These are phyloP conservation scores for Geophilus truncorum DNA, from an alignment of 2,888 invertebrate species.

Conservation along the genomic window DNA sequence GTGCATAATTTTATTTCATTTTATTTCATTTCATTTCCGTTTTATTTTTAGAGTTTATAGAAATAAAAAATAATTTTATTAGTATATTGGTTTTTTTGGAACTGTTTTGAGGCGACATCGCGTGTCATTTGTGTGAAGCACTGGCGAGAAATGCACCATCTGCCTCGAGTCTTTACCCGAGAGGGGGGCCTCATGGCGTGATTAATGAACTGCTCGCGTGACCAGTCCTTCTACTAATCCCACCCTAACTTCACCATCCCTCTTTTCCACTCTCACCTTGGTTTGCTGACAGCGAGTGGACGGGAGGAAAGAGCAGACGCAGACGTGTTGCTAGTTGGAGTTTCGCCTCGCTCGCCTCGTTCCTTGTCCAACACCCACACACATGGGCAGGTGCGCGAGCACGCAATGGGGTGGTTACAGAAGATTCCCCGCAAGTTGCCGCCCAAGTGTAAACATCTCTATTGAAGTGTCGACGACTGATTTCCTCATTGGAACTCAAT, in stretches of 20 bases:
- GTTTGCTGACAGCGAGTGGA: slow-evolving; percentile 23
- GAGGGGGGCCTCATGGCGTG: background rate
- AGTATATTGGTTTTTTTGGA: background rate
- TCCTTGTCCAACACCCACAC: background rate
- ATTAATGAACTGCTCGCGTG: slow-evolving; percentile 28
- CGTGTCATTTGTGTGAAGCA: slow-evolving; percentile 13
- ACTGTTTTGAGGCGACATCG: slow-evolving; percentile 14
- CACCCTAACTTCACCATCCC: background rate
- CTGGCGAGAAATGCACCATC: slow-evolving; percentile 12
- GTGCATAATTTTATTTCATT: background rate
- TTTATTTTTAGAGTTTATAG: background rate
- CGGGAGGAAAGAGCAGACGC: background rate
- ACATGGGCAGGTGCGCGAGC: background rate
- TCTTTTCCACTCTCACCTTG: background rate
- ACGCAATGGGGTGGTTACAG: slow-evolving; percentile 13
- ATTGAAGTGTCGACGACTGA: slow-evolving; percentile 5
- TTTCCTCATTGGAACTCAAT: slow-evolving; percentile 11
- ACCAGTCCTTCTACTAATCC: background rate
- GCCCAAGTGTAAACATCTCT: slow-evolving; percentile 25
- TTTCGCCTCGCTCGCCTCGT: too few relatives aligned
- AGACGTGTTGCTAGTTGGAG: background rate
- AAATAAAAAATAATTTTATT: background rate
- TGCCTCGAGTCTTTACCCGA: slow-evolving; percentile 11
- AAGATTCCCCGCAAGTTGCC: slow-evolving; percentile 3
- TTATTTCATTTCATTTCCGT: background rate